These are phyloP conservation scores for Papilio glaucus DNA, from an alignment of 1,140 invertebrate species.

Conservation along the genomic window DNA sequence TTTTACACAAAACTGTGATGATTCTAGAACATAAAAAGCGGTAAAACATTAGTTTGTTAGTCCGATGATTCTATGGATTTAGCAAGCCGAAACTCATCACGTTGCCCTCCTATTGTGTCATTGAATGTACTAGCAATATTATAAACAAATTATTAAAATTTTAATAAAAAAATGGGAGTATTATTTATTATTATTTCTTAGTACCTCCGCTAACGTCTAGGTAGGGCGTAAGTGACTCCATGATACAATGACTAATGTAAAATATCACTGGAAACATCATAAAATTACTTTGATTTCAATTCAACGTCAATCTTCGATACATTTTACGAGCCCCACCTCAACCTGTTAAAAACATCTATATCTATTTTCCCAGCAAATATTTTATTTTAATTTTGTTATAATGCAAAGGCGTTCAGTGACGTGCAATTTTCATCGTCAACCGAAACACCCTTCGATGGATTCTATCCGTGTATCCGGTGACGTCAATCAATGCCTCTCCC, in stretches of 20 bases:
- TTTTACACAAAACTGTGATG: neutral
- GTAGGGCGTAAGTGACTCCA: neutral
- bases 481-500: slow-evolving; percentile 68
- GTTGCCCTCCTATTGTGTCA: no score
- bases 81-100: no score
- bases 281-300: slow-evolving; percentile 6
- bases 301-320: slow-evolving; percentile 2
- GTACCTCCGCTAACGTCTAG: neutral
- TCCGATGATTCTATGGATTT: no score
- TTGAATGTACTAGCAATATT: no score
- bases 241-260: neutral
- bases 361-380: neutral
- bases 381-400: neutral
- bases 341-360: neutral
- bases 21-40: no score
- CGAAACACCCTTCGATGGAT: slow-evolving; percentile 46
- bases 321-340: neutral
- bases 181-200: neutral
- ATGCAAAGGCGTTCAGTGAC: slow-evolving; percentile 47
- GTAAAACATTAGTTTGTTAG: no score
- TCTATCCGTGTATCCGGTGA: slow-evolving; percentile 50
- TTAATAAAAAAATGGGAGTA: neutral
- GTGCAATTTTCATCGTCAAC: slow-evolving; percentile 50
- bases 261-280: neutral
- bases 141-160: neutral